Base-by-base conservation (phyloP, 2,797 vertebrate species). In the Coendou prehensilis region DNA sequence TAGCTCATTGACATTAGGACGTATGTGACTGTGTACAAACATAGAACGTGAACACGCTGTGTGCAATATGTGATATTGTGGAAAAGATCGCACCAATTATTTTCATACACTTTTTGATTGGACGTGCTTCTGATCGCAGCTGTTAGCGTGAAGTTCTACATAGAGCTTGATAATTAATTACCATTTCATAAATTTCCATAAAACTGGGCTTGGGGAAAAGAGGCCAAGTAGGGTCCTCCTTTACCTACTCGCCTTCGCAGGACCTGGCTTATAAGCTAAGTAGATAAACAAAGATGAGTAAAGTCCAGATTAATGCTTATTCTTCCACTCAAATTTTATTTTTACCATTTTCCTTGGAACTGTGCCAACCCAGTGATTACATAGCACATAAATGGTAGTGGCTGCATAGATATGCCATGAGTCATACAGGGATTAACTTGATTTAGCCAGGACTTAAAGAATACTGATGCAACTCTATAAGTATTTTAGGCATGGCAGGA, bases 321-420 rank as follows among this genome's bases (percentile, higher is more conserved):
- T 96, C n/a, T 95, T 54, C 47, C 50, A 45, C 41, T 89, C 69
- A 89, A 23, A 94, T 83, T 93, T 97, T 67, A 80, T 90, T 94
- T 96, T 97, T 93, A 75, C 45, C 1, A 5, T 81, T 71, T 73
- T 82, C 28, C 59, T 79, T 75, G 81, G 63, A 91, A 92, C 67
- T 30, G 9, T 80, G 84, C 37, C 96, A 95, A 64, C 23, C 23
- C 89, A 86, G 30, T 61, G 75, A 87, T 82, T 92, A 87, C 52
- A 59, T 81, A n/a, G 30, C 61, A n/a, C 45, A 30, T 61, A 89
- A 90, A 95, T 30, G 59, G 20, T 73, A 87, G 37, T 52, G 50
- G 61, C 57, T 89, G 37, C n/a, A 63, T 23, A 26, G 30, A 64
- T 11, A 33, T 30, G 4, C 41, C 26, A 18, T 91, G 94, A 97